A percentile compares a stretch with the other conserved stretches of the same genome.
Conservation (phyloP, 2,797 vertebrate species). For the Acestrorhynchus altus region DNA sequence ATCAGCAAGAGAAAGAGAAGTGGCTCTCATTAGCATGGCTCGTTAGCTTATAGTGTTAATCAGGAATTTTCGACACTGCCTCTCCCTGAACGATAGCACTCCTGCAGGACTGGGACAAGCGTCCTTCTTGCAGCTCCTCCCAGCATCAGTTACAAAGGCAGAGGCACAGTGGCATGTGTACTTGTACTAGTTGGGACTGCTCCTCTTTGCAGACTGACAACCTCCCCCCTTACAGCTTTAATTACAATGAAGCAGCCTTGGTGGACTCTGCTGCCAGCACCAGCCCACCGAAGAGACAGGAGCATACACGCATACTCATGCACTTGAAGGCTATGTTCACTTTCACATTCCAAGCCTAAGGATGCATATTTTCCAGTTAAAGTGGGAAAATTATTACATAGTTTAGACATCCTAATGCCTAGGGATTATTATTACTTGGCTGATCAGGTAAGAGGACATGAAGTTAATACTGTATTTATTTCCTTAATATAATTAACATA, state of each 20-base stretch:
- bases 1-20: neutral
- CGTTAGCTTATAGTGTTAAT: conserved; percentile 64
- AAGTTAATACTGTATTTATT: too few species aligned
- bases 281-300: conserved; percentile 49
- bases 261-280: conserved; percentile 6
- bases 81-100: conserved; percentile 52
- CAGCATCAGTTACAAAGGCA: conserved; percentile 4
- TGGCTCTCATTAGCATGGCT: conserved; percentile 36
- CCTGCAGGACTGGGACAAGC: conserved; percentile 38
- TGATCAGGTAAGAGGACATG: too few species aligned
- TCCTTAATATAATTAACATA: too few species aligned
- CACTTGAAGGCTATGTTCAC: neutral
- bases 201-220: conserved; percentile 58
- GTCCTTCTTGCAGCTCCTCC: conserved; percentile 69
- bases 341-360: too few species aligned
- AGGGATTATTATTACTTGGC: too few species aligned
- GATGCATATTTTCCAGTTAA: too few species aligned
- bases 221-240: conserved; percentile 74
- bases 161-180: conserved; percentile 27
- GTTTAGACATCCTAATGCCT: too few species aligned
- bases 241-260: conserved; percentile 67
- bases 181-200: neutral
- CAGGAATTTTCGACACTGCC: conserved; percentile 66
- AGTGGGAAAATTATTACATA: too few species aligned
- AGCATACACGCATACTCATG: too few species aligned